Conservation (phyloP, 53 echinoderm and acorn worm species). For the Echinarachnius parma region DNA sequence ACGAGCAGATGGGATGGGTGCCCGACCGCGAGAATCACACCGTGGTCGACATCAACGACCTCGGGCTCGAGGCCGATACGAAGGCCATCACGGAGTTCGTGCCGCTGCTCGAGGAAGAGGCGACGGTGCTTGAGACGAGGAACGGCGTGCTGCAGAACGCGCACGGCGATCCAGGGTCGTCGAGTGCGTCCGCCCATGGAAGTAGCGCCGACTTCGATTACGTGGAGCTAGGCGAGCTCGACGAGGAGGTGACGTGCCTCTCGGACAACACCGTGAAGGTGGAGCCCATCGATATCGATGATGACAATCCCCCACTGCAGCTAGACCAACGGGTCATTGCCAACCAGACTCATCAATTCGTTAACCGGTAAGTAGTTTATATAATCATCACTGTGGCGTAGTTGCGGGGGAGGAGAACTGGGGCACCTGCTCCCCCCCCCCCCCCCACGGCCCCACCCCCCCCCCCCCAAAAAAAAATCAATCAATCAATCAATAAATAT, state of each 20-base stretch:
- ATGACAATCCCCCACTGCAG: no score
- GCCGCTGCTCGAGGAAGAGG: slow-evolving; percentile 25
- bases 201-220: background rate
- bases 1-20: background rate
- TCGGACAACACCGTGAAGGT: no score
- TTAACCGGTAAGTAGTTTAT: no score
- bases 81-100: slow-evolving; percentile 36
- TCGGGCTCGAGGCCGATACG: slow-evolving; percentile 19
- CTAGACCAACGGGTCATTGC: no score
- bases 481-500: no score
- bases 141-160: slow-evolving; percentile 18
- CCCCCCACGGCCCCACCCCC: no score
- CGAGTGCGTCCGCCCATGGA: background rate
- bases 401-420: no score
- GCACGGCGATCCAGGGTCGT: background rate
- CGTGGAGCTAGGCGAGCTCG: background rate
- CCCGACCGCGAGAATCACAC: slow-evolving; percentile 7
- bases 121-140: slow-evolving; percentile 25
- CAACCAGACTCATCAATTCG: no score
- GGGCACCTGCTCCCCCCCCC: no score
- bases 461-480: no score
- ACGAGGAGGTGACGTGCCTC: background rate
- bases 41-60: slow-evolving; percentile 34
- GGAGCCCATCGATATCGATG: no score
- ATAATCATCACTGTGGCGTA: no score